Conservation (phyloP, 2,113 vertebrate genomes). For the Callorhinus ursinus region DNA sequence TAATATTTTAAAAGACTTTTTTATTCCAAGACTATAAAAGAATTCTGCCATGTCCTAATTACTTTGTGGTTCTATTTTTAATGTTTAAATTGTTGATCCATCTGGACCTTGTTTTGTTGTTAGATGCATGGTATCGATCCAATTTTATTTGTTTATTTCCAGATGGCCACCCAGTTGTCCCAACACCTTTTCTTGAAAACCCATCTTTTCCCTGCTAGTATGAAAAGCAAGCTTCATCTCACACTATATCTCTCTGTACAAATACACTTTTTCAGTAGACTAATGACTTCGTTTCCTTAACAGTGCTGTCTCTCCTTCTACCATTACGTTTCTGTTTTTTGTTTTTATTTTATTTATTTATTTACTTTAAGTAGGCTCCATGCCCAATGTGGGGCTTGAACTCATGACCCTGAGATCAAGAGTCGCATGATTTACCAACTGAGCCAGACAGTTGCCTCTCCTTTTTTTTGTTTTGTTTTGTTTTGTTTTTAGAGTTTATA, state of each 20-base stretch:
- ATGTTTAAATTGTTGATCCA: slow-evolving; percentile 4
- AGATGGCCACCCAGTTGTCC: slow-evolving; percentile 38
- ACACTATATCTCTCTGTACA: neutral
- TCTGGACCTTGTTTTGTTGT: neutral
- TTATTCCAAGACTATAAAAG: slow-evolving; percentile 8
- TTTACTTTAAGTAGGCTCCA: neutral
- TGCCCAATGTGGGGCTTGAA: neutral
- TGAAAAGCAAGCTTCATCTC: neutral
- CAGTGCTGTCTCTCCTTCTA: neutral
- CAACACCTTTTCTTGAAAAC: slow-evolving; percentile 36
- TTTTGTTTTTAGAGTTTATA: neutral
- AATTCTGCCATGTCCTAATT: neutral
- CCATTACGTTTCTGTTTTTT: neutral
- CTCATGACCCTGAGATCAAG: neutral
- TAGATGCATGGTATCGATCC: neutral
- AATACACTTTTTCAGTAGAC: neutral
- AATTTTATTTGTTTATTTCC: neutral
- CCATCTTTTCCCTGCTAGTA: neutral
- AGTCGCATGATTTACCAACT: neutral
- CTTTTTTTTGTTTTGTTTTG: neutral
- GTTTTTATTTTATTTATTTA: neutral
- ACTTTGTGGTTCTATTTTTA: slow-evolving; percentile 15
- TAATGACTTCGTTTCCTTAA: neutral
- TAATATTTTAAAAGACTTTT: neutral
- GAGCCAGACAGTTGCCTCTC: neutral